Conservation (phyloP, 2,888 invertebrate genomes). For the Dynastes tityus region DNA sequence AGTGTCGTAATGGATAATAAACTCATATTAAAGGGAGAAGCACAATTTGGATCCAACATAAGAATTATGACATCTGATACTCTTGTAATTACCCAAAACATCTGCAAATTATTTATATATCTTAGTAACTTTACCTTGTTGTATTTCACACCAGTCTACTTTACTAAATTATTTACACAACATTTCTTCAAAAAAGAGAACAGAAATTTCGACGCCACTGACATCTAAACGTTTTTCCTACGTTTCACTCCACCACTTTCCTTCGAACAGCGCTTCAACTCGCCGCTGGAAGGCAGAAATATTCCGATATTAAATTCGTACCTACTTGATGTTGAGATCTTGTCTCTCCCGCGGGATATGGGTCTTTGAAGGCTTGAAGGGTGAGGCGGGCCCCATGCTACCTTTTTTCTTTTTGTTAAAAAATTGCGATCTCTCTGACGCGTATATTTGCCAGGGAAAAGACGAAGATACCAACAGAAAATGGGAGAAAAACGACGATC, state of each 20-base stretch:
- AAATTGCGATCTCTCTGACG: conserved; percentile 50
- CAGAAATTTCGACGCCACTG: too few species aligned
- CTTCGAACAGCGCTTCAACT: not conserved
- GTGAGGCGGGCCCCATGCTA: conserved; percentile 3
- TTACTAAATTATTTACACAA: too few species aligned
- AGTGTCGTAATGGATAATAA: too few species aligned
- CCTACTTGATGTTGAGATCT: conserved; percentile 61
- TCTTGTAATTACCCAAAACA: too few species aligned
- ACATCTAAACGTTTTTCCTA: conserved; percentile 4
- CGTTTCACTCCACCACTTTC: not conserved
- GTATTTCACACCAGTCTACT: too few species aligned
- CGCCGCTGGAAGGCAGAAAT: conserved; percentile 9
- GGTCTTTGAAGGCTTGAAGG: not conserved
- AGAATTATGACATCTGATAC: too few species aligned
- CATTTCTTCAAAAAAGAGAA: too few species aligned
- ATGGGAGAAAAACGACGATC: conserved; percentile 6
- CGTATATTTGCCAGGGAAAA: conserved; percentile 1
- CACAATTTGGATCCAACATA: too few species aligned
- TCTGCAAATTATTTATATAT: too few species aligned
- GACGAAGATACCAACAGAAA: conserved; percentile 27
- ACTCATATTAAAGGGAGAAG: too few species aligned
- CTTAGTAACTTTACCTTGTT: too few species aligned
- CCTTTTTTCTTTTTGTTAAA: conserved; percentile 47
- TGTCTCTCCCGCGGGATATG: conserved; percentile 53
- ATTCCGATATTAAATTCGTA: conserved; percentile 68